Conservation (phyloP, 2,113 vertebrate genomes). For the Platichthys flesus region DNA sequence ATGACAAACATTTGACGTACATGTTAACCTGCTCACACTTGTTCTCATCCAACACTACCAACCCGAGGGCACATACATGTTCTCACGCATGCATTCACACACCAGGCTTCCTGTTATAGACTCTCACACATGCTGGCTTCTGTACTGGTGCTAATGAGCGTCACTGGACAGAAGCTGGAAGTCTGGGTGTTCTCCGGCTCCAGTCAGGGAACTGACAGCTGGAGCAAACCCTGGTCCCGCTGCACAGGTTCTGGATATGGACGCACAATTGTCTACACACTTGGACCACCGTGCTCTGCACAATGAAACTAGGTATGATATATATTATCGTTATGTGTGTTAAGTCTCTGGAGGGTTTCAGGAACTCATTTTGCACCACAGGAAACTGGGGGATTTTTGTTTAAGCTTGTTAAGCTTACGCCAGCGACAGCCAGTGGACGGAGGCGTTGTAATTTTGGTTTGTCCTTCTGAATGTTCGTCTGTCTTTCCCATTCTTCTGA, state of each 20-base stretch:
- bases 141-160: constrained; percentile 33
- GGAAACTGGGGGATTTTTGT: neutral
- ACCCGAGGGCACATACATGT: neutral
- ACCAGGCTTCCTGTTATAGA: neutral
- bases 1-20: neutral
- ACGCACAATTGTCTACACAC: neutral
- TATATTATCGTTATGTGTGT: neutral
- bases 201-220: constrained; percentile 12
- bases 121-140: neutral
- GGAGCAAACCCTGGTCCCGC: neutral
- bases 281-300: neutral
- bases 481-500: too few species aligned
- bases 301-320: neutral
- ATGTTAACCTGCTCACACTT: constrained; percentile 2
- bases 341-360: neutral
- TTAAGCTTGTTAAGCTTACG: neutral
- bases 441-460: neutral
- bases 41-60: neutral
- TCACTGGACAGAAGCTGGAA: constrained; percentile 4
- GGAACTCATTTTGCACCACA: neutral
- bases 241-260: neutral
- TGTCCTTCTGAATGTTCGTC: neutral
- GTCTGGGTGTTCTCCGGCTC: neutral
- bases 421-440: neutral
- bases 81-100: constrained; percentile 6